Base-by-base conservation (phyloP, 2,888 invertebrate species). In the Caenorhabditis sp. region DNA sequence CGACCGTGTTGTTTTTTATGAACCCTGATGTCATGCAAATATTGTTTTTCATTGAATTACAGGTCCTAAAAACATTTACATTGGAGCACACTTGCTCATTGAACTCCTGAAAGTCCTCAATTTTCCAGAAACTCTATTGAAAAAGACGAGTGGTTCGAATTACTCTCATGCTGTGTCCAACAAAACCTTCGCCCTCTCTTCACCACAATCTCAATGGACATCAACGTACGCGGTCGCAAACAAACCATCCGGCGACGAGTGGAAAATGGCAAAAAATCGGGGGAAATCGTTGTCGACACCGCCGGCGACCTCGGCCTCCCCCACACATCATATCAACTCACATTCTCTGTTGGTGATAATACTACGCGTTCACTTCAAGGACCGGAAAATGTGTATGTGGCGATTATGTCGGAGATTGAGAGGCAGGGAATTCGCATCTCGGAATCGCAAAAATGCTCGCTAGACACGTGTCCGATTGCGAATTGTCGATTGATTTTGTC, bases 401-500 rank as follows among this genome's bases (percentile, higher is more conserved):
- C 84, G 20, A 78, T 86, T 26, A 86, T 85, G 85, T 77, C 84
- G 58, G 76, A 84, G 52, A 82, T 85, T 21, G 77, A 80, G 21
- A 65, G 74, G 38, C 74, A 73, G 25, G 83, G 83, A 23, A 67
- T 80, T 23, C 57, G 80, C 7, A 70, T 86, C 21, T 84, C 84
- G 12, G 84, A 86, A 49, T 78, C 82, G n/a, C 86, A 85, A 58
- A 70, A 81, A 64, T 70, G 84, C 26, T 76, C 83, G 36, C 75
- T 87, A n/a, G 85, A 84, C 70, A 83, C 85, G 10, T 87, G 83
- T 63, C 83, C 83, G 1, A 73, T 84, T 59, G 77, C 74, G 23
- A 70, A 75, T 63, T 66, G 64, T 64, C 65, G 71, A 38, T 59
- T 82, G 56, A 57, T 71, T 62, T 43, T 92, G 91, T 5, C 91